Evolutionary conservation across 1,140 invertebrate species (phyloP).

Genomic region (Tetraneura akinire): DNA sequence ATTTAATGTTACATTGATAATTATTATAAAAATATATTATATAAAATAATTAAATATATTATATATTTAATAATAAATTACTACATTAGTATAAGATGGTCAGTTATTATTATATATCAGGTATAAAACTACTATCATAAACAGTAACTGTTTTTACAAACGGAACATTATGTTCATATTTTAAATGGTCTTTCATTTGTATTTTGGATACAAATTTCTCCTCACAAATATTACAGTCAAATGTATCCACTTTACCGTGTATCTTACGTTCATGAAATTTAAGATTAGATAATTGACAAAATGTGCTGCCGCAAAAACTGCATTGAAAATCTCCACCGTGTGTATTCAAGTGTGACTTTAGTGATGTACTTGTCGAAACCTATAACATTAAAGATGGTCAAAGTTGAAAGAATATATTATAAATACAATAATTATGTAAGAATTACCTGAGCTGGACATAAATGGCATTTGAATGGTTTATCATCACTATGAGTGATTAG

Average conservation of each 20-base stretch:
- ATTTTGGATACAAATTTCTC: constrained; percentile 25
- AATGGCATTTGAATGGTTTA: constrained; percentile 35
- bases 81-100: neutral
- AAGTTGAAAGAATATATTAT: neutral
- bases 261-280: neutral
- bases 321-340: constrained; percentile 43
- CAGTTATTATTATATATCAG: neutral
- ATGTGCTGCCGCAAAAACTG: constrained; percentile 31
- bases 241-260: constrained; percentile 13
- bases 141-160: constrained; percentile 4
- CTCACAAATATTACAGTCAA: constrained; percentile 6
- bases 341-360: constrained; percentile 21
- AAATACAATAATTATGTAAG: neutral
- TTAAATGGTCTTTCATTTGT: constrained; percentile 31
- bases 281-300: constrained; percentile 5
- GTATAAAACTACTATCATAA: neutral
- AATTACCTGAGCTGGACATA: constrained; percentile 38
- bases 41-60: too few relatives aligned
- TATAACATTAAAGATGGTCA: neutral
- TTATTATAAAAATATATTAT: too few relatives aligned
- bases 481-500: constrained; percentile 13
- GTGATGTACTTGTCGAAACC: constrained; percentile 6
- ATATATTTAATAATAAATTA: neutral
- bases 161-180: neutral
- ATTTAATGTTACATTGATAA: too few relatives aligned